phyloP scores from a whole-genome alignment of 1,140 invertebrate species.

The Lepidurus arcticus region DNA sequence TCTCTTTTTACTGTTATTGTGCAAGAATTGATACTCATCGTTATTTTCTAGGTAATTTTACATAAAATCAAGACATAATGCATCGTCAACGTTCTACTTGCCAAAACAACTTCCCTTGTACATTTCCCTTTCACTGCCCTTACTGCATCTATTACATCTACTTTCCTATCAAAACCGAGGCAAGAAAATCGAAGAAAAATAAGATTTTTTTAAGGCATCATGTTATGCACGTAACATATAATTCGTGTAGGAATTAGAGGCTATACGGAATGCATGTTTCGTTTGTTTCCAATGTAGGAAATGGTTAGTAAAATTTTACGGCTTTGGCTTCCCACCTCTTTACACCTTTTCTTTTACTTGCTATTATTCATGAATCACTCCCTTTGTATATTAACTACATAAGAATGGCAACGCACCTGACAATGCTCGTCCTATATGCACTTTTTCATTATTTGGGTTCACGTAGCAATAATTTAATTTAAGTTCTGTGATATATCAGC shows the following conservation, averaged over 20 bases:
- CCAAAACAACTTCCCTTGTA: background rate
- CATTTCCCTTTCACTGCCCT: background rate
- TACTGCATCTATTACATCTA: slow-evolving; percentile 9
- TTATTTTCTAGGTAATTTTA: background rate
- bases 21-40: background rate
- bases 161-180: background rate
- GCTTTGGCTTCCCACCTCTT: background rate
- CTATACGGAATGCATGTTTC: background rate
- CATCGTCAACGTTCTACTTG: background rate
- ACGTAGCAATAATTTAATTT: background rate
- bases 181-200: background rate
- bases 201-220: background rate
- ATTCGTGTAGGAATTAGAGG: background rate
- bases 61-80: background rate
- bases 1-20: background rate
- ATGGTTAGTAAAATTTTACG: background rate
- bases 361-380: background rate
- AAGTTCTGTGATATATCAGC: slow-evolving; percentile 17
- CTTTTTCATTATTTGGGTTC: background rate
- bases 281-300: background rate
- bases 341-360: background rate
- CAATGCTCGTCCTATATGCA: slow-evolving; percentile 5
- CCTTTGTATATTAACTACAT: background rate
- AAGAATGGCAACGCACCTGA: slow-evolving; percentile 18
- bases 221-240: background rate